Base-by-base conservation (phyloP, 1,140 invertebrate genomes). In the Drosophila insularis region DNA sequence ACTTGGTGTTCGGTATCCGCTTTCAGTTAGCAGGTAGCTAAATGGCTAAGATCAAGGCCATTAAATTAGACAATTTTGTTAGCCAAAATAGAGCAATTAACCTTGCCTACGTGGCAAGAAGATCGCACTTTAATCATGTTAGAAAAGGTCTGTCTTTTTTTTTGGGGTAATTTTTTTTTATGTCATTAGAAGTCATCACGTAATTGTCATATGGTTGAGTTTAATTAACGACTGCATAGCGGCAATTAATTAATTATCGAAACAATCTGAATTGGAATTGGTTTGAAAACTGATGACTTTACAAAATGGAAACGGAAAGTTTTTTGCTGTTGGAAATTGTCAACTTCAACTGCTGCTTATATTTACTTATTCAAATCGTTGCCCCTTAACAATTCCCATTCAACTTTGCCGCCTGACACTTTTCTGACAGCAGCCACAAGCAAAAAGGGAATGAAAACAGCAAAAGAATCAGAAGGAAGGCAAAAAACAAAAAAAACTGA, bases 351-450 rank as follows among this genome's bases (percentile, higher is more conserved):
- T 87, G 82, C 53, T 55, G 64, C 61, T 58, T 87, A 72, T 67
- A 89, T 89, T 89, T 89, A 89, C 84, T 89, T 89, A 89, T 89
- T 89, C 85, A 89, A 89, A 89, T 89, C 84, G 84, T 70, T 78
- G 76, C 19, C 67, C 58, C 39, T n/a, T n/a, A 37, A 35, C 65
- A 35, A 66, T 58, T 67, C 68, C 55, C 72, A 86, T 87, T 87
- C 82, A 87, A 87, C 82, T 87, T 75, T 87, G 82, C 82, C 82
- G 89, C 78, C 82, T 90, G 89, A 90, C 89, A 90, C 89, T 90
- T 90, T 81, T 90, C 68, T 90, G 89, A 85, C 81, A 85, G 78
- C 78, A 85, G 78, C 78, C 78, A 87, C 35, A 37, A 37, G 35
- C 35, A 37, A 37, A 37, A 37, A 37, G 32, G 35, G 35, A 37